Base-by-base conservation (phyloP, 2,797 vertebrate genomes). In the Lagorchestes hirsutus region DNA sequence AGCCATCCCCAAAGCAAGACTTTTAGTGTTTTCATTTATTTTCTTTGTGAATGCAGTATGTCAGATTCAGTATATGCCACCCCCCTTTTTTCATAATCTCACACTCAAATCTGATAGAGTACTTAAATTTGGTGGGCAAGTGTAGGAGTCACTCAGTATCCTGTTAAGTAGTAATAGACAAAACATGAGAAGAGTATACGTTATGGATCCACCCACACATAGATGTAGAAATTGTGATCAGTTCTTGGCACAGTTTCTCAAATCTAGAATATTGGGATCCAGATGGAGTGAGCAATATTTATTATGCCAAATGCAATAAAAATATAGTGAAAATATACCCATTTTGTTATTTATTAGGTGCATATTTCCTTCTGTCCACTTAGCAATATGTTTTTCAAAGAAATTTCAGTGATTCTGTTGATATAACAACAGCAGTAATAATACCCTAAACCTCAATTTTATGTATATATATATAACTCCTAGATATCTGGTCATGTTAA, bases 21-120 rank as follows among this genome's bases (percentile, higher is more conserved):
- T 97, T 97, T 98, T 97, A 94, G 96, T 97, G 87, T 98, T 98
- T 98, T 97, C 98, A 97, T 98, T 98, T 98, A 98, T 98, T 97
- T 98, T 97, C 97, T 97, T 96, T 96, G 94, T 97, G 98, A 98
- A 98, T 97, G 95, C 96, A 97, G 95, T 93, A n/a, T 98, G 97
- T 98, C 98, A 97, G 97, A 95, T 97, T 57, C 95, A 96, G 98
- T 97, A 97, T 93, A 97, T 95, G 94, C 95, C n/a, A n/a, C n/a
- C 34, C 3, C 67, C 1, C 5, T 97, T 97, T 98, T 97, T 95
- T 94, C 92, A 95, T 97, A 97, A 97, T 98, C 95, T 93, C 94
- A 95, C 98, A 98, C 97, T 98, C 95, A 58, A 95, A 98, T 96
- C 97, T 96, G 96, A 97, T 98, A 97, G 98, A 97, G 94, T 98